Evolutionary conservation across 2,113 vertebrate genomes (phyloP).

Genomic region (Antennarius striatus): DNA sequence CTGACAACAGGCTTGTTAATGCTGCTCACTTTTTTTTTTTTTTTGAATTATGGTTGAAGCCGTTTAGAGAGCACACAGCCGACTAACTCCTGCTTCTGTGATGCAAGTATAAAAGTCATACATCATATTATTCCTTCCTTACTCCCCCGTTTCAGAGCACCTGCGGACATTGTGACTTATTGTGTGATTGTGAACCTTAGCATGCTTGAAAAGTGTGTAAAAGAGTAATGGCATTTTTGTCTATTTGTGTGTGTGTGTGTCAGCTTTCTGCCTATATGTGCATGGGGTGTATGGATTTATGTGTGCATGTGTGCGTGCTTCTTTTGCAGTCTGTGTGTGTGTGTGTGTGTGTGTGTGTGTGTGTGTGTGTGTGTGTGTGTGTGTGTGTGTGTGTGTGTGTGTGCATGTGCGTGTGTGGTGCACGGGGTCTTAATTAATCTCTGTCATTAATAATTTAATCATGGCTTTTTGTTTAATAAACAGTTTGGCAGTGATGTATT

Average conservation of each 20-base stretch:
- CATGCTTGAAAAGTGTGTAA: slow-evolving; percentile 19
- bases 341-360: neutral
- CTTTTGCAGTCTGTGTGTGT: neutral
- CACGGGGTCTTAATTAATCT: slow-evolving; percentile 73
- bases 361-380: neutral
- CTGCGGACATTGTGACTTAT: slow-evolving; percentile 19
- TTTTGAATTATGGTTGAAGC: slow-evolving; percentile 42
- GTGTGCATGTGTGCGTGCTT: neutral
- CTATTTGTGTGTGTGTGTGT: neutral
- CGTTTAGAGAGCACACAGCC: slow-evolving; percentile 18
- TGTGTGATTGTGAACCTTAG: slow-evolving; percentile 16
- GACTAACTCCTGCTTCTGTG: slow-evolving; percentile 15
- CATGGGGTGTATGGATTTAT: slow-evolving; percentile 42
- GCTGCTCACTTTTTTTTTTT: slow-evolving; percentile 45
- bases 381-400: neutral
- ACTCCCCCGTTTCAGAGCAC: neutral
- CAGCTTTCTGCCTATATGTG: slow-evolving; percentile 1
- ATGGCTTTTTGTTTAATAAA: slow-evolving; percentile 81
- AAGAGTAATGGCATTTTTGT: slow-evolving; percentile 30
- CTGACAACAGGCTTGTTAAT: slow-evolving; percentile 57
- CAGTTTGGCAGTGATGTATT: slow-evolving; percentile 80
- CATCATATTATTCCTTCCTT: slow-evolving; percentile 22
- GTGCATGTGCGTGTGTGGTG: slow-evolving; percentile 16
- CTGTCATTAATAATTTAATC: slow-evolving; percentile 81
- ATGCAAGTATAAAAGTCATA: slow-evolving; percentile 22